A percentile compares a stretch with the other conserved stretches of the same genome.
Evolutionary conservation across 2,797 vertebrate species (phyloP).

Genomic region (Trachops cirrhosus): DNA sequence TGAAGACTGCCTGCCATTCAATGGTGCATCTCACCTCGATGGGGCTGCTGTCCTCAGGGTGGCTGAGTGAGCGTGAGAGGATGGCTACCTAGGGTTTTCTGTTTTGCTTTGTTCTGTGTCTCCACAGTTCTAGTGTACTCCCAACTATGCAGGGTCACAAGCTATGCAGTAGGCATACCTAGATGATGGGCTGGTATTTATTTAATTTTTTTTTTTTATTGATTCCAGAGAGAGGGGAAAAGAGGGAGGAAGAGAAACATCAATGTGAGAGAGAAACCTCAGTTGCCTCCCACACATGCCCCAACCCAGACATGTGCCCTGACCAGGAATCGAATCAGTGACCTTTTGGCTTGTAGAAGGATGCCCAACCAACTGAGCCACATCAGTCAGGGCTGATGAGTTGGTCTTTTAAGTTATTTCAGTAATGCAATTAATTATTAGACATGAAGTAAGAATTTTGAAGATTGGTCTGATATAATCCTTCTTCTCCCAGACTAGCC

Average conservation of each 20-base stretch:
- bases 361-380: neutral
- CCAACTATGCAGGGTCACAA: neutral
- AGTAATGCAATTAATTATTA: neutral
- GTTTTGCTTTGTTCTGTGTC: neutral
- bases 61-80: neutral
- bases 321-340: neutral
- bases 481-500: neutral
- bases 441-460: neutral
- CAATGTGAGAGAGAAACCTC: neutral
- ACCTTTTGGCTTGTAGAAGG: neutral
- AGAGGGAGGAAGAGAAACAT: neutral
- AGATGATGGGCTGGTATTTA: neutral
- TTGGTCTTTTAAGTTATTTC: neutral
- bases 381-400: neutral
- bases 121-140: neutral
- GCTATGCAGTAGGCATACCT: neutral
- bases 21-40: neutral
- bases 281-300: neutral
- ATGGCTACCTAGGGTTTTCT: neutral
- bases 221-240: neutral
- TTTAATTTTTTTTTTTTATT: neutral
- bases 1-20: neutral
- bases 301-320: neutral
- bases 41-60: neutral
- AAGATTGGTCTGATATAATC: neutral